Evolutionary conservation across 2,113 vertebrate species (phyloP).

Genomic region (Myiopsitta monachus): DNA sequence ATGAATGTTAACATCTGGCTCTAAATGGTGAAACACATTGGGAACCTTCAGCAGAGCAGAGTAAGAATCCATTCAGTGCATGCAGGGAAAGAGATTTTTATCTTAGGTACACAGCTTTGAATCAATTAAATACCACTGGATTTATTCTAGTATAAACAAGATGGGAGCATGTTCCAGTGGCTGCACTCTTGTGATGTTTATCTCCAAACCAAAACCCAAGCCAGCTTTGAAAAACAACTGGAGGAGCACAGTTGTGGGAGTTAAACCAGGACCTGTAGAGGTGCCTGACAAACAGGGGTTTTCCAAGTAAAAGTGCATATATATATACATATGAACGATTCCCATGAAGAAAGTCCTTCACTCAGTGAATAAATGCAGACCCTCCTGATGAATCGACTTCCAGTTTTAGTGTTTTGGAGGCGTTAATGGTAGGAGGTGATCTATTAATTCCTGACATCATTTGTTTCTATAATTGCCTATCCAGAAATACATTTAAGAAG

Average conservation of each 20-base stretch:
- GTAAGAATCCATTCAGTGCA: not conserved
- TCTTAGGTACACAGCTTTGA: constrained; percentile 19
- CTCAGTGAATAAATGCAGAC: not conserved
- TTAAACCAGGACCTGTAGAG: not conserved
- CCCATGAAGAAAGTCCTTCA: not conserved
- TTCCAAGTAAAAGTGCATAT: not conserved
- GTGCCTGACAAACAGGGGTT: not conserved
- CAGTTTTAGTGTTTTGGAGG: not conserved
- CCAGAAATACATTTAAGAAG: constrained; percentile 7
- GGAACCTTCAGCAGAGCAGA: not conserved
- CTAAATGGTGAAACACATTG: not conserved
- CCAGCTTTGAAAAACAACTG: not conserved
- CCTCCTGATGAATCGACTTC: not conserved
- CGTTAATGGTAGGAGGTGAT: not conserved
- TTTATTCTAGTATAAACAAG: constrained; percentile 30
- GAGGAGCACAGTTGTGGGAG: not conserved
- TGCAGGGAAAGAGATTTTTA: constrained; percentile 36
- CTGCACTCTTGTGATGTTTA: constrained; percentile 11
- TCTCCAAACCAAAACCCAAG: constrained; percentile 32
- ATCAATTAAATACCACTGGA: constrained; percentile 1
- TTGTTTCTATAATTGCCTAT: constrained; percentile 7
- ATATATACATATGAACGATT: not conserved
- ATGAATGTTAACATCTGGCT: constrained; percentile 1
- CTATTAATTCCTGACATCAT: not conserved
- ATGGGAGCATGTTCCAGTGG: not conserved